These are phyloP conservation scores for Eugnorisma glareosa DNA, from an alignment of 2,888 invertebrate genomes.

Conservation along the genomic window DNA sequence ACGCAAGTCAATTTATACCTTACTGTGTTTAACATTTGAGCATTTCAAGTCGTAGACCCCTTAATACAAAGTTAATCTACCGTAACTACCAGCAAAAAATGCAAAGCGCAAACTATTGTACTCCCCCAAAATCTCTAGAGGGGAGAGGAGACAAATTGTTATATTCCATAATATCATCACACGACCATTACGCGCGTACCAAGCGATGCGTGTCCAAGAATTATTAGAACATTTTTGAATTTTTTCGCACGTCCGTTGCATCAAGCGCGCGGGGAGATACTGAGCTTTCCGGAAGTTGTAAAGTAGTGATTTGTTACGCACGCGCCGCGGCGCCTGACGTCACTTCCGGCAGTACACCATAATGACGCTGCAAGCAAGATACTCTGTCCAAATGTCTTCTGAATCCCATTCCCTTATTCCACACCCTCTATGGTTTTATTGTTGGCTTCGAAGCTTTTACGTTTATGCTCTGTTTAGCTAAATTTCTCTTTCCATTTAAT, in stretches of 20 bases:
- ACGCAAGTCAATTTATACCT: background rate
- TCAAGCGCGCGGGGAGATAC: slow-evolving; percentile 77
- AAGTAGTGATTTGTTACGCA: slow-evolving; percentile 91
- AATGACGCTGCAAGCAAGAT: slow-evolving; percentile 82
- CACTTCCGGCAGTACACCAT: slow-evolving; percentile 85
- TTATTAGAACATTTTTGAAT: slow-evolving; percentile 81
- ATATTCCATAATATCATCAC: slow-evolving; percentile 89
- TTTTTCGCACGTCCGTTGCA: slow-evolving; percentile 82
- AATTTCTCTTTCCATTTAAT: slow-evolving; percentile 87
- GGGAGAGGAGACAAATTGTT: slow-evolving; percentile 88
- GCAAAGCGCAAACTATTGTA: slow-evolving; percentile 76
- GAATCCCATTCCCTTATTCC: slow-evolving; percentile 69
- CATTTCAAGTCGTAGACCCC: slow-evolving; percentile 51
- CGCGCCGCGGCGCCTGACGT: slow-evolving; percentile 89
- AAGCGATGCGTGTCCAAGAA: slow-evolving; percentile 85
- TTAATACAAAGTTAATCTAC: slow-evolving; percentile 64
- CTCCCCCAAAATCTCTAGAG: slow-evolving; percentile 72
- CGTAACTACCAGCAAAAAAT: slow-evolving; percentile 74
- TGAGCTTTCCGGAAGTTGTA: slow-evolving; percentile 89
- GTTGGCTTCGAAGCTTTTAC: slow-evolving; percentile 79
- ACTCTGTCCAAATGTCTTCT: slow-evolving; percentile 73
- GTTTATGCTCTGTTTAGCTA: slow-evolving; percentile 87
- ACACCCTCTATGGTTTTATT: slow-evolving; percentile 79
- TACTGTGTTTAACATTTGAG: slow-evolving; percentile 22
- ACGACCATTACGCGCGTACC: slow-evolving; percentile 84